phyloP scores from a whole-genome alignment of 30 jellyfish, hydroid and myxozoan species.

The Aurelia aurita region DNA sequence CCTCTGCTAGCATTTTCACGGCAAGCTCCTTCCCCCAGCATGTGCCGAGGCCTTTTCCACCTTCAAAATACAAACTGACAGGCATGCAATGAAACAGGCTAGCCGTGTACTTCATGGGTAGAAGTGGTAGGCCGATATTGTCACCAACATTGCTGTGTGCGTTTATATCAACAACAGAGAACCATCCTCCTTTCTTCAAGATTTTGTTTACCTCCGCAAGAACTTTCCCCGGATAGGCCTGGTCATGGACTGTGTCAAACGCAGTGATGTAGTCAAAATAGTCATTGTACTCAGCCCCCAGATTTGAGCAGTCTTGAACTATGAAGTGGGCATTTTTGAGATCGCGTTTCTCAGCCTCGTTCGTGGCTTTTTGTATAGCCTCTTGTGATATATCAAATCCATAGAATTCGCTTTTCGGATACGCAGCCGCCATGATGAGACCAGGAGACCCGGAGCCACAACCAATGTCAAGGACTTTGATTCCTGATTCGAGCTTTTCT shows the following conservation, averaged over 20 bases:
- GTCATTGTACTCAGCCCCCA: slow-evolving; percentile 4
- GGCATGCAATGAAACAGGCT: slow-evolving; percentile 75
- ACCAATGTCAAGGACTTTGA: slow-evolving; percentile 49
- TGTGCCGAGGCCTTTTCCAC: slow-evolving; percentile 70
- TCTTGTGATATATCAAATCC: slow-evolving; percentile 65
- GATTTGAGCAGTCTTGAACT: slow-evolving; percentile 43
- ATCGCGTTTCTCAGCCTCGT: slow-evolving; percentile 16
- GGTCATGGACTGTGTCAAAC: slow-evolving; percentile 69
- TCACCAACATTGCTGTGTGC: slow-evolving; percentile 62
- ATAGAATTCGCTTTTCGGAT: slow-evolving; percentile 51
- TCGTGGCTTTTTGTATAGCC: slow-evolving; percentile 26
- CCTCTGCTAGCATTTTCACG: slow-evolving; percentile 28
- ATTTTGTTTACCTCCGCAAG: slow-evolving; percentile 12
- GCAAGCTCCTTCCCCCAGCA: slow-evolving; percentile 73
- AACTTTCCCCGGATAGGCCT: slow-evolving; percentile 57
- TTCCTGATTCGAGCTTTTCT: slow-evolving; percentile 57
- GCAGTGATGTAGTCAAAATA: slow-evolving; percentile 56
- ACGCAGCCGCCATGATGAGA: slow-evolving; percentile 31
- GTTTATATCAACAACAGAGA: slow-evolving; percentile 32
- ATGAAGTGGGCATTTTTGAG: slow-evolving; percentile 27
- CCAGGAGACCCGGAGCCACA: slow-evolving; percentile 52
- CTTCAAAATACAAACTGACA: slow-evolving; percentile 56
- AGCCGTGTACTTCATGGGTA: slow-evolving; percentile 34
- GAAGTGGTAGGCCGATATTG: slow-evolving; percentile 36
- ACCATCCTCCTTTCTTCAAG: slow-evolving; percentile 51